Evolutionary conservation across 1,140 invertebrate species (phyloP).

Genomic region (Drosophila kikkawai): DNA sequence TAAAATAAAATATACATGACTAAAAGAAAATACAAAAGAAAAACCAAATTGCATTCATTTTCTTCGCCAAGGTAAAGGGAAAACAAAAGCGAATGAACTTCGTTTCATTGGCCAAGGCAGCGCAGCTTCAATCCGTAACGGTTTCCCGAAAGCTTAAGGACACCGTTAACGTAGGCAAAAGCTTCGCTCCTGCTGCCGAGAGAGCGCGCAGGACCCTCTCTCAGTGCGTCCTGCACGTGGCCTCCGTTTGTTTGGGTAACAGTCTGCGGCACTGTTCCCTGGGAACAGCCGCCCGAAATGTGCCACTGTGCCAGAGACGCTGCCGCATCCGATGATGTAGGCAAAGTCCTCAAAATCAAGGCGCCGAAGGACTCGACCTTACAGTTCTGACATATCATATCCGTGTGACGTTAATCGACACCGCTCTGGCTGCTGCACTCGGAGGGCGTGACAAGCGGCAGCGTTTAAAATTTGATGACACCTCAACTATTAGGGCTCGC

Average conservation of each 20-base stretch:
- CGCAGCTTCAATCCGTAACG: conserved; percentile 41
- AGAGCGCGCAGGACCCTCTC: not conserved
- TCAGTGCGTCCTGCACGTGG: conserved; percentile 31
- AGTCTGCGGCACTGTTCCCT: conserved; percentile 21
- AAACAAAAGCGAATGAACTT: conserved; percentile 33
- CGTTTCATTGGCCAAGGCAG: conserved; percentile 16
- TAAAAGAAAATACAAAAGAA: conserved; percentile 13
- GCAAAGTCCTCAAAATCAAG: conserved; percentile 76
- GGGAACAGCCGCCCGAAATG: conserved; percentile 39
- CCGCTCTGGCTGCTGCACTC: conserved; percentile 17
- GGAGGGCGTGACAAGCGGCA: conserved; percentile 6
- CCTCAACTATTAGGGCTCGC: conserved; percentile 32
- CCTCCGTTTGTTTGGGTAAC: conserved; percentile 39
- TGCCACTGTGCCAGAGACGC: conserved; percentile 23
- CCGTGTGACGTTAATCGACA: conserved; percentile 72
- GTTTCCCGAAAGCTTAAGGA: conserved; percentile 54
- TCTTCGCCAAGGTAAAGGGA: conserved; percentile 22
- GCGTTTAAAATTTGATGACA: conserved; percentile 50
- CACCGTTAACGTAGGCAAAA: conserved; percentile 56
- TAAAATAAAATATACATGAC: conserved; percentile 61
- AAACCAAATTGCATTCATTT: conserved; percentile 13
- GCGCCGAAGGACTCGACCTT: conserved; percentile 78
- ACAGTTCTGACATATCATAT: conserved; percentile 68
- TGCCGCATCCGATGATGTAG: conserved; percentile 65
- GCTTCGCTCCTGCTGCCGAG: conserved; percentile 18